Evolutionary conservation across 2,113 vertebrate genomes (phyloP), one percentile per base, ranked within the genome.

Genomic region (Hystrix cristata): DNA sequence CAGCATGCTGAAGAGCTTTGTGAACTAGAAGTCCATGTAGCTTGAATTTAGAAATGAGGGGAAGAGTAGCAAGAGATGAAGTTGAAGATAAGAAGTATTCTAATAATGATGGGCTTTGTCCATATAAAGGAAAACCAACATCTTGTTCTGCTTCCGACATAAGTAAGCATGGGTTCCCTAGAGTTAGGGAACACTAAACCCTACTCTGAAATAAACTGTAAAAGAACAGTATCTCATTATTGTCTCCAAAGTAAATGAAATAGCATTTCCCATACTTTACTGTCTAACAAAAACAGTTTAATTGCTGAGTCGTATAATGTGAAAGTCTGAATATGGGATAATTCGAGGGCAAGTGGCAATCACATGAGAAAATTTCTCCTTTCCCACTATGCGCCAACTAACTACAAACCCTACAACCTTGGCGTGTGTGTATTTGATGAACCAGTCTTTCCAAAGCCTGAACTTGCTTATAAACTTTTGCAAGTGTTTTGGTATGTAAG

Each of bases 221-320:
- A 80, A 80, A 79, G 16, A 64, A n/a, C 13, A 38, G 25, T 25
- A n/a, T 80, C 48, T 55, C 10, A 71, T 62, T 74, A 48, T 19
- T 29, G 78, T 94, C 25, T 89, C 84, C 46, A 27, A 94, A 38
- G 19, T 81, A 71, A 69, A 59, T n/a, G 59, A 74, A 93, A 60
- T 15, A 21, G 7, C 51, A n/a, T 72, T 91, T 91, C 27, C 71
- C 69, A 46, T 46, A 15, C 72, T 34, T 85, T 85, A 76, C 57
- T 46, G 76, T 53, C 27, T 85, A 53, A 80, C 38, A 80, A 95
- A 96, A 92, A 57, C 38, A 81, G 60, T 67, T 51, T 74, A 81
- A 86, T 76, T 83, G 29, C 34, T 38, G 19, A 92, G 29, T 65
- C 67, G 89, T 60, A 6, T 53, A 78, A 21, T 59, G 11, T 82